Percentiles rank a stretch among this genome's conserved stretches.
phyloP scores from a whole-genome alignment of 64 coral and sea anemone genomes.

The Catalaphyllia jardinei region DNA sequence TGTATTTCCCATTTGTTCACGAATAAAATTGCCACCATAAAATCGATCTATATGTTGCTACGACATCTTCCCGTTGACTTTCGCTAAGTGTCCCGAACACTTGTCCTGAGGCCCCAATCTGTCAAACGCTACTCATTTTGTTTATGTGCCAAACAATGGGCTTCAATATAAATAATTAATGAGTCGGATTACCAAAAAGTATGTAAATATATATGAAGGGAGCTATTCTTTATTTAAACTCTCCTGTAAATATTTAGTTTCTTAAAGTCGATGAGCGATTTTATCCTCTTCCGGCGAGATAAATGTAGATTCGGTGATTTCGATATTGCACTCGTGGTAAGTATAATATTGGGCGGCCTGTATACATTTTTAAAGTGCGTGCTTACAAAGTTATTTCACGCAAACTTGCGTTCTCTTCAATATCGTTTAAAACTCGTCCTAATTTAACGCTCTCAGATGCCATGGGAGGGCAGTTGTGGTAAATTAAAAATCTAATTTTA shows the following conservation, averaged over 20 bases:
- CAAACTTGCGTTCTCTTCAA: constrained; percentile 20
- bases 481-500: constrained; percentile 34
- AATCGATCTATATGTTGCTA: neutral
- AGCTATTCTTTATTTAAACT: neutral
- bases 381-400: constrained; percentile 23
- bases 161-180: constrained; percentile 47
- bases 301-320: neutral
- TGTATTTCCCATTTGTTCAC: constrained; percentile 19
- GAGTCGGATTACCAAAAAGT: constrained; percentile 18
- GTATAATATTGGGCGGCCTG: neutral
- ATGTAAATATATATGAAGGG: constrained; percentile 14
- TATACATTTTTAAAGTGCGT: neutral
- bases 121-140: constrained; percentile 45
- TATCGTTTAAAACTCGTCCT: neutral
- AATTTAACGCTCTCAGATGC: neutral
- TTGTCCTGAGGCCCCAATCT: constrained; percentile 38
- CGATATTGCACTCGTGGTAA: neutral
- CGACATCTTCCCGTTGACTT: neutral
- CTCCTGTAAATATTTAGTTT: constrained; percentile 6
- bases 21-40: neutral
- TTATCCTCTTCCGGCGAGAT: neutral
- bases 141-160: constrained; percentile 30
- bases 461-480: neutral
- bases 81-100: neutral
- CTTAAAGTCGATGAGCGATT: neutral